Base-by-base conservation (phyloP, 2,113 vertebrate species). In the Tachycineta bicolor region DNA sequence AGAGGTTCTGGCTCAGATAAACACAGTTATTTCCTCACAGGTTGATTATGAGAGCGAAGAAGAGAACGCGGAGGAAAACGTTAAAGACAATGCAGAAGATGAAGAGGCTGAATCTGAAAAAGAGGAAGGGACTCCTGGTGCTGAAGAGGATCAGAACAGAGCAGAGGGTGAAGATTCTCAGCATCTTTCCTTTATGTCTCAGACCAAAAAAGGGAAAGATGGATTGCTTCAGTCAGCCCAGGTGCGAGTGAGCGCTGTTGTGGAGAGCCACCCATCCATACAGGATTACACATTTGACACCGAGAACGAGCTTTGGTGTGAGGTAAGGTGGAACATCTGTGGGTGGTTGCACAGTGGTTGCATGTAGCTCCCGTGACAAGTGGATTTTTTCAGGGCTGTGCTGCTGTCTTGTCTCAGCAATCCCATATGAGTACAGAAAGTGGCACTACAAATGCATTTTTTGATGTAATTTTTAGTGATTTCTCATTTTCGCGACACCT, bases 1-100 rank as follows among this genome's bases (percentile, higher is more conserved):
- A 2, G 3, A 2, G 34, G 18, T 31, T 73, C 64, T 95, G 77
- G 24, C 62, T 87, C 50, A 41, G 25, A 41, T 84, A 60, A 93
- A 46, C 25, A 55, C 17, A 37, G 1, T 67, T 10, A 1, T 71
- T 71, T 87, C 70, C 83, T 43, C 31, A 11, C 93, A 99, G 99
- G 98, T 99, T 12, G 99, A 99, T 97, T 99, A 99, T 64, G 99
- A 99, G 69, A 99, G 99, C 0, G 99, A 99, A 77, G 99, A 99
- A 23, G 99, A 98, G 21, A 98, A 94, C 2, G 43, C 23, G 8
- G 96, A 96, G 33, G 97, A 91, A 15, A 44, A 96, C 0, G 7
- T 53, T 1, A 95, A 96, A 0, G 97, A 98, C 43, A 95, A 88
- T 10, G 19, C 43, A 2, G 97, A 96, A 15, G 97, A 95, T 33